These are phyloP conservation scores for Unio delphinus DNA, from an alignment of 2,888 invertebrate genomes.

Conservation along the genomic window DNA sequence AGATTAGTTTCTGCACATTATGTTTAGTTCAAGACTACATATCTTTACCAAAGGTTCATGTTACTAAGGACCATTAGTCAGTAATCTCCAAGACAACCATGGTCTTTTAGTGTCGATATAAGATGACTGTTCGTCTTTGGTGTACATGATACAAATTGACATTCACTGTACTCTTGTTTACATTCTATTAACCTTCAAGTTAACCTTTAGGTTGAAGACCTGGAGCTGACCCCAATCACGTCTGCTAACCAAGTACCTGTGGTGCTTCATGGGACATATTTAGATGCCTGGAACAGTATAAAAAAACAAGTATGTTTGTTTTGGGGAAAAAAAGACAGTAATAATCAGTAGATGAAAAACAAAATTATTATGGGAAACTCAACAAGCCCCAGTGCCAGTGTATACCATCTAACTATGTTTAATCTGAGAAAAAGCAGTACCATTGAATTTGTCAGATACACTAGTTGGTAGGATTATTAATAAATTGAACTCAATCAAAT, in stretches of 20 bases:
- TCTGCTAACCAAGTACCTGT: conserved; percentile 71
- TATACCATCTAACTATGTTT: too few relatives aligned
- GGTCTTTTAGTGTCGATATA: not conserved
- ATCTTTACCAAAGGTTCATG: not conserved
- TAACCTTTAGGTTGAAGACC: conserved; percentile 67
- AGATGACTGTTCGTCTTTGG: not conserved
- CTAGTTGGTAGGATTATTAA: too few relatives aligned
- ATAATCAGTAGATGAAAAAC: too few relatives aligned
- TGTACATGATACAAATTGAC: not conserved
- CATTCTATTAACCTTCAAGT: not conserved
- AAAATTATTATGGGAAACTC: too few relatives aligned
- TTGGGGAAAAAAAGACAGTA: too few relatives aligned
- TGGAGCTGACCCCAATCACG: conserved; percentile 72
- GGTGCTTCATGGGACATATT: conserved; percentile 85
- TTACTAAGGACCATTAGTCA: not conserved
- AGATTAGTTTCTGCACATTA: not conserved
- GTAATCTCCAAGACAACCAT: not conserved
- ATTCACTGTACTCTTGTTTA: not conserved
- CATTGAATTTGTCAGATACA: too few relatives aligned
- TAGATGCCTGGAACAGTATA: conserved; percentile 78
- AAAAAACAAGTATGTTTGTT: conserved; percentile 46
- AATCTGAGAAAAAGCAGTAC: too few relatives aligned
- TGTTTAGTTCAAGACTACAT: not conserved
- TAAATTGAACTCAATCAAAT: too few relatives aligned
- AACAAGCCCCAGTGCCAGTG: too few relatives aligned